Percentiles rank a stretch among this genome's conserved stretches.
Conservation (phyloP, 1,140 invertebrate species). For the Pantala flavescens region DNA sequence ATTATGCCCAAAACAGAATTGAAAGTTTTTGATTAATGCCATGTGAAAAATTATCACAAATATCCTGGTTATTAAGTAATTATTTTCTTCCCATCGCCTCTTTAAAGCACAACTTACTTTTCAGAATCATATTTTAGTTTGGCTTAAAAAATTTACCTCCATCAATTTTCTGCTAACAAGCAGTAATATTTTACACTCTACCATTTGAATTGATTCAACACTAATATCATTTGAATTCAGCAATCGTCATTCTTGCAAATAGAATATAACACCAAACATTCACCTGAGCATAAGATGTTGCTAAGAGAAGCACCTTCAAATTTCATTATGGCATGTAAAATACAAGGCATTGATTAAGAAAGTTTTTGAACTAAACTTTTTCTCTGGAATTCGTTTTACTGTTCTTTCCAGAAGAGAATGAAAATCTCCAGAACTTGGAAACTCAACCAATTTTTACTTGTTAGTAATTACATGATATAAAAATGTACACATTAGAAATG, state of each 20-base stretch:
- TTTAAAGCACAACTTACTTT: background rate
- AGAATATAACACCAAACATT: background rate
- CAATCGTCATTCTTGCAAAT: background rate
- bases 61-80: too few relatives aligned
- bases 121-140: background rate
- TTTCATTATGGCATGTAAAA: background rate
- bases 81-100: background rate
- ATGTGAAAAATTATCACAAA: too few relatives aligned
- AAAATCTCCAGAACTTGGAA: background rate
- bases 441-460: background rate
- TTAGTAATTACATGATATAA: background rate
- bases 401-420: background rate
- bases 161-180: background rate
- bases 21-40: too few relatives aligned
- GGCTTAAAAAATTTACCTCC: background rate
- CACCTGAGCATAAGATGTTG: background rate
- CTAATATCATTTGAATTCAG: background rate
- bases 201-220: background rate
- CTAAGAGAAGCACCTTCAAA: background rate
- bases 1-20: too few relatives aligned
- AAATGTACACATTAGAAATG: conserved; percentile 7
- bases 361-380: background rate
- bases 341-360: background rate
- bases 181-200: background rate
- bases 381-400: background rate